Evolutionary conservation across 1,140 invertebrate species (phyloP).

Genomic region (Diachasma alloeum): DNA sequence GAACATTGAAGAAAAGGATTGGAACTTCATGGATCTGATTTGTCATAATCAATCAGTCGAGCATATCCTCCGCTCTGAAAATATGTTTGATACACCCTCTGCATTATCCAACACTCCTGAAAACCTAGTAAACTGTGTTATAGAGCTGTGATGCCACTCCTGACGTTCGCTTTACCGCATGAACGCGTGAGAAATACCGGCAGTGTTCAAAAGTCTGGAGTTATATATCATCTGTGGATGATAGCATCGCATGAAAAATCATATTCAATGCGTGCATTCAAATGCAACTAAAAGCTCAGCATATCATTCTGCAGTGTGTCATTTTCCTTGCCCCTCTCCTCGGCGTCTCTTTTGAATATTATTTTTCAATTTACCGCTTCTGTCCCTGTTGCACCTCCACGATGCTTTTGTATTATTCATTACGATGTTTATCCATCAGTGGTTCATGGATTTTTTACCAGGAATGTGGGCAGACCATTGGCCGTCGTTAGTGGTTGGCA

Average conservation of each 20-base stretch:
- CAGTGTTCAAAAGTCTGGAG: slow-evolving; percentile 41
- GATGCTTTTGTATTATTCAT: too few relatives aligned
- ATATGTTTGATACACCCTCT: not conserved
- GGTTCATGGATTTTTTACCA: too few relatives aligned
- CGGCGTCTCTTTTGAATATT: not conserved
- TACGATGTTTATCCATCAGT: too few relatives aligned
- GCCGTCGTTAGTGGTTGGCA: not conserved
- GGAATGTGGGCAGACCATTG: too few relatives aligned
- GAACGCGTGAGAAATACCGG: slow-evolving; percentile 43
- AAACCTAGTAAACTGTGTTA: not conserved
- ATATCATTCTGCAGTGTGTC: not conserved
- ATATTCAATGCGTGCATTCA: slow-evolving; percentile 50
- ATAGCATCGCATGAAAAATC: slow-evolving; percentile 46
- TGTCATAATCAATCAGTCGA: too few relatives aligned
- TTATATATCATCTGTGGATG: slow-evolving; percentile 51
- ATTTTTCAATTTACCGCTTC: not conserved
- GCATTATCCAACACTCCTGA: not conserved
- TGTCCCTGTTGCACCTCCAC: too few relatives aligned
- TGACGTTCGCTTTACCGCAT: slow-evolving; percentile 26
- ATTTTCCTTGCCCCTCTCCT: not conserved
- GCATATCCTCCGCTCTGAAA: not conserved
- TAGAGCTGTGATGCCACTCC: not conserved
- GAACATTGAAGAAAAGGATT: too few relatives aligned
- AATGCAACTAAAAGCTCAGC: slow-evolving; percentile 36
- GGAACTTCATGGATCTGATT: too few relatives aligned